Evolutionary conservation across 2,888 invertebrate species (phyloP), one percentile per base, ranked within the genome.

Genomic region (Chromoteleia sp.): DNA sequence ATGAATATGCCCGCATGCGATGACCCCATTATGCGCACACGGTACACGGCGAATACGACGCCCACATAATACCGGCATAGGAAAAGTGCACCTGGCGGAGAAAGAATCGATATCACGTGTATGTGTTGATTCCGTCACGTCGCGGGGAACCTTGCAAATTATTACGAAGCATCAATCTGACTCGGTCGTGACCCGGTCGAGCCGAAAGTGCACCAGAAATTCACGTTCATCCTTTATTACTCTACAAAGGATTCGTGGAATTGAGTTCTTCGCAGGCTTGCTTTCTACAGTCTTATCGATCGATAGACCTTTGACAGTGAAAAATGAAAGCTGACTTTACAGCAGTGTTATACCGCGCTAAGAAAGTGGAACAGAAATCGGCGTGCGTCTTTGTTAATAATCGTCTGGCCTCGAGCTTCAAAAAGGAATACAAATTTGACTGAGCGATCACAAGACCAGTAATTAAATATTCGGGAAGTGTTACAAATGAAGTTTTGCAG

Each of bases 1-100:
- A 85, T 88, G 87, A 89, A 89, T 89, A 76, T 83, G 81, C 89
- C 89, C 89, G 89, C 88, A 89, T 89, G 84, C 67, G 59, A 70
- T 82, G 82, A 84, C 83, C 70, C 83, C 83, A 85, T 88, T 86
- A 86, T 58, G 83, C 83, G 36, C 33, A n/a, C n/a, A n/a, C n/a
- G n/a, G n/a, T n/a, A n/a, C n/a, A 21, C 17, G 21, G 65, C 50
- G 86, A 86, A 85, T 78, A 81, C 78, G 74, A 86, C 89, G 87
- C 89, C 88, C 88, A 84, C 89, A 89, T 88, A 87, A 85, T 77
- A 73, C 50, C 43, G 17, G 70, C 67, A 73, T 50, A 77, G 83
- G 81, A 82, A 80, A 82, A 78, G 71, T 84, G 86, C 88, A 88
- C 88, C 88, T 88, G 88, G 87, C 45, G 75, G 21, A 67, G 61